Evolutionary conservation across 2,888 invertebrate genomes (phyloP), one percentile per base, ranked within the genome.

Genomic region (Erynnis tages): DNA sequence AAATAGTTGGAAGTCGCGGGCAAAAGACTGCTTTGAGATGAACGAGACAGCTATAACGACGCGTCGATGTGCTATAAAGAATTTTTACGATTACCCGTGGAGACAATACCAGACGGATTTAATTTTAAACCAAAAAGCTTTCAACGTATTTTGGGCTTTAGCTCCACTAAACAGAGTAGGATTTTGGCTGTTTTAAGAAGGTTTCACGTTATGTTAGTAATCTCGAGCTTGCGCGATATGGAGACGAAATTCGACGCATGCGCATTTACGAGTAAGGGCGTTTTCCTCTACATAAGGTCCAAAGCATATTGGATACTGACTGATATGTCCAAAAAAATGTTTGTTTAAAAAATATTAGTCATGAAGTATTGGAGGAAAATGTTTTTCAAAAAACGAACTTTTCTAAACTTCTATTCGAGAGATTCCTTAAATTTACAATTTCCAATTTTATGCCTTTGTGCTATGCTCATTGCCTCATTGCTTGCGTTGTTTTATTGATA

Each of bases 21-120:
- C 17, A 29, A 47, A 38, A 38, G 13, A 38, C 21, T 11, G 7
- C 10, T 27, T 25, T 17, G 13, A 27, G 8, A 13, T 30, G 17
- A 43, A 19, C 25, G 43, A 47, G 10, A 37, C 37, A 0, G 23
- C 13, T 19, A 6, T 11, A n/a, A 11, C 3, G 13, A 11, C 10
- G 1, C 2, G 5, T 7, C n/a, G 25, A 41, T 19, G 41, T 40
- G 25, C 16, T 25, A 67, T 66, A 62, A 73, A 75, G 71, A 71
- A 76, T 77, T 76, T 78, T 79, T 77, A 82, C 76, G 79, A 79
- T 81, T 76, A 76, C 66, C 69, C 56, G 59, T 62, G 62, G 73
- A 76, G 71, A 73, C 73, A 74, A 75, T 73, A 69, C 62, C 61
- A 62, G 67, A 66, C 70, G 55, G 68, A 77, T 79, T 80, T 79